These are phyloP conservation scores for Strongylocentrotus purpuratus DNA, from an alignment of 35 echinoderm and acorn worm genomes.

Conservation along the genomic window DNA sequence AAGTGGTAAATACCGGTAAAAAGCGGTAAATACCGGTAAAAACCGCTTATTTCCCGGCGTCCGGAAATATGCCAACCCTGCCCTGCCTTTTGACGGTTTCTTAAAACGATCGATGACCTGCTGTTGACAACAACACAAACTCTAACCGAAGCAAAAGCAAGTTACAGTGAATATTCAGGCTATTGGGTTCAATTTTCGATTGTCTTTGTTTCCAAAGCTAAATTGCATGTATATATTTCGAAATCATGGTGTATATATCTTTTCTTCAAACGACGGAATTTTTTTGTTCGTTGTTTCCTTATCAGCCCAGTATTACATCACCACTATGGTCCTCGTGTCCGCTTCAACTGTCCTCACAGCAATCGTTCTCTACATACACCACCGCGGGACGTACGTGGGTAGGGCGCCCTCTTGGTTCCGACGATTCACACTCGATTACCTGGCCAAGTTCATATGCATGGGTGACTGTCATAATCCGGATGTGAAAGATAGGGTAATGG, in stretches of 20 bases:
- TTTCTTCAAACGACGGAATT: not conserved
- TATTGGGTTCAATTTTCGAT: too few relatives aligned
- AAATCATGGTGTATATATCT: not conserved
- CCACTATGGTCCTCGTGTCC: conserved; percentile 83
- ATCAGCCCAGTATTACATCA: conserved; percentile 86
- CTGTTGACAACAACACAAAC: too few relatives aligned
- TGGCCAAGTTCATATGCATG: conserved; percentile 73
- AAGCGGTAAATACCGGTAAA: too few relatives aligned
- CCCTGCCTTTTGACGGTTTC: too few relatives aligned
- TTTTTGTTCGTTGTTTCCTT: conserved; percentile 8
- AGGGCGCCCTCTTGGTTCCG: conserved; percentile 65
- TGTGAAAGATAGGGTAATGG: not conserved
- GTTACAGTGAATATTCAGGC: too few relatives aligned
- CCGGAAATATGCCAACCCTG: too few relatives aligned
- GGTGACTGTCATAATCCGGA: conserved; percentile 12
- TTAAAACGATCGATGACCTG: too few relatives aligned
- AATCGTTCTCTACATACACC: conserved; percentile 78
- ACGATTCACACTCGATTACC: conserved; percentile 58
- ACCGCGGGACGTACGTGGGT: conserved; percentile 57
- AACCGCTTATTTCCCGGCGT: too few relatives aligned
- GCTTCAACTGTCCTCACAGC: conserved; percentile 74
- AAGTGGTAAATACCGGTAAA: too few relatives aligned
- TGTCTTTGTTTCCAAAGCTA: too few relatives aligned
- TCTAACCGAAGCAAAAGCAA: too few relatives aligned
- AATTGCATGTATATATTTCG: too few relatives aligned